Conservation (phyloP, 1,140 invertebrate species). For the Araneus ventricosus region DNA sequence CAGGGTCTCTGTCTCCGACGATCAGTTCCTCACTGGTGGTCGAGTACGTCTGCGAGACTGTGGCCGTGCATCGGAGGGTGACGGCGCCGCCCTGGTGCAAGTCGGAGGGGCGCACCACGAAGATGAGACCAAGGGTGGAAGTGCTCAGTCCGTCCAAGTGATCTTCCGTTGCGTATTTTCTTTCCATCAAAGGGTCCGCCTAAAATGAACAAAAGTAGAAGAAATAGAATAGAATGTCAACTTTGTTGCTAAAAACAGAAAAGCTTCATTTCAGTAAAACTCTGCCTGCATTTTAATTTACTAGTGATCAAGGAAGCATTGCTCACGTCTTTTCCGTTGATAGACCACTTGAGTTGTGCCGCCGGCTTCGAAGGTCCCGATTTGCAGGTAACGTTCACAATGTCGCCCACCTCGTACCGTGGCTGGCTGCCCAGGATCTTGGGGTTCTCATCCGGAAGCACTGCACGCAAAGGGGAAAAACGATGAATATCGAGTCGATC, state of each 20-base stretch:
- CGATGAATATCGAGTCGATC: neutral
- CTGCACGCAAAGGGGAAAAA: conserved; percentile 40
- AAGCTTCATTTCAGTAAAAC: too few species aligned
- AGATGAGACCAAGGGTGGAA: conserved; percentile 34
- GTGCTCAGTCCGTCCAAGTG: conserved; percentile 52
- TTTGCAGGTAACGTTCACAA: conserved; percentile 87
- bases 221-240: too few species aligned
- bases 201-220: neutral
- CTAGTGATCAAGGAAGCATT: neutral
- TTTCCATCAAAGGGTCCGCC: conserved; percentile 39
- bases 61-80: conserved; percentile 60
- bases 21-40: conserved; percentile 68
- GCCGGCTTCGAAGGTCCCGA: conserved; percentile 82
- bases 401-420: conserved; percentile 87
- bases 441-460: conserved; percentile 71
- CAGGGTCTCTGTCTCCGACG: conserved; percentile 45
- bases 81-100: conserved; percentile 29
- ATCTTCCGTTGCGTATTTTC: neutral
- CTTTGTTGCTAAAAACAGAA: too few species aligned
- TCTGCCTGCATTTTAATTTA: neutral
- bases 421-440: conserved; percentile 63
- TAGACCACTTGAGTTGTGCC: conserved; percentile 79
- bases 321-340: conserved; percentile 74
- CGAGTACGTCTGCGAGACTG: conserved; percentile 69
- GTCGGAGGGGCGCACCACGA: conserved; percentile 28